Evolutionary conservation across 2,113 vertebrate genomes (phyloP).

Genomic region (Toxostoma redivivum): DNA sequence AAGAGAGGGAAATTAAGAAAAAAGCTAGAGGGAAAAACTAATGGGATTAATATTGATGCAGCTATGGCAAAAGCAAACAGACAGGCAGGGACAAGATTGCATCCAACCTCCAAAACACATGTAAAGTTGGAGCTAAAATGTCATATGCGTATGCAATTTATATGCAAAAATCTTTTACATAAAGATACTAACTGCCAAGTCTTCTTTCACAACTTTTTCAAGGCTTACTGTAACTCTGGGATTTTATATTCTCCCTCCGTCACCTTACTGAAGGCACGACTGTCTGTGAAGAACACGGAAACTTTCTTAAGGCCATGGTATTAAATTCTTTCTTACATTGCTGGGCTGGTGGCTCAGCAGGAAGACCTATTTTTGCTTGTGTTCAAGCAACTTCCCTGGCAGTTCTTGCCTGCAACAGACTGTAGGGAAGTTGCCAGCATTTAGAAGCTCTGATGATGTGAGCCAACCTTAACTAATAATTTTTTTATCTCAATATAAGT

Average conservation of each 20-base stretch:
- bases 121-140: slow-evolving; percentile 76
- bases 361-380: slow-evolving; percentile 78
- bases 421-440: slow-evolving; percentile 78
- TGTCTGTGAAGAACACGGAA: slow-evolving; percentile 64
- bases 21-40: slow-evolving; percentile 47
- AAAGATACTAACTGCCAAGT: slow-evolving; percentile 69
- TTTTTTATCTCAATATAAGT: slow-evolving; percentile 84
- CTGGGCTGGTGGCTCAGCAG: slow-evolving; percentile 72
- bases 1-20: slow-evolving; percentile 17
- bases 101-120: slow-evolving; percentile 75
- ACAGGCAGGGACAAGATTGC: slow-evolving; percentile 68
- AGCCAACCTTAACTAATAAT: slow-evolving; percentile 85
- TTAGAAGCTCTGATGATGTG: slow-evolving; percentile 77
- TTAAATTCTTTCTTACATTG: slow-evolving; percentile 51
- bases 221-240: slow-evolving; percentile 44
- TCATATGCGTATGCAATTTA: slow-evolving; percentile 77
- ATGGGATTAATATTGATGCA: slow-evolving; percentile 68
- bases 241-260: slow-evolving; percentile 63
- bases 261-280: slow-evolving; percentile 65
- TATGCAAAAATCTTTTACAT: slow-evolving; percentile 74
- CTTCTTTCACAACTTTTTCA: slow-evolving; percentile 57
- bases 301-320: slow-evolving; percentile 72
- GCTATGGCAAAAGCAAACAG: slow-evolving; percentile 65
- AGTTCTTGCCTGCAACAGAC: slow-evolving; percentile 78
- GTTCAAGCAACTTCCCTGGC: slow-evolving; percentile 79